A percentile compares a stretch with the other conserved stretches of the same genome.
phyloP scores from a whole-genome alignment of 2,113 vertebrate species.

The Apodemus sylvaticus region DNA sequence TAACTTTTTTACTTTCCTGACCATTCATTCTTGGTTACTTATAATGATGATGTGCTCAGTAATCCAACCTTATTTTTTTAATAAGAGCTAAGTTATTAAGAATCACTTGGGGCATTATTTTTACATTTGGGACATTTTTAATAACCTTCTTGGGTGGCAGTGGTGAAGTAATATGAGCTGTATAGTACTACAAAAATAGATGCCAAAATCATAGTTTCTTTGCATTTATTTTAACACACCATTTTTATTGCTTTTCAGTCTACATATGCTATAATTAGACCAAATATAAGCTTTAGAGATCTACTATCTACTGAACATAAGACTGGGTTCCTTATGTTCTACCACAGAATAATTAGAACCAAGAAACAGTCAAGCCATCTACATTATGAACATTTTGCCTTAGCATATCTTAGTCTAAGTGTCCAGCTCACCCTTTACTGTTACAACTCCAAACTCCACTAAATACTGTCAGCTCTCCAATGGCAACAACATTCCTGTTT shows the following conservation, averaged over 20 bases:
- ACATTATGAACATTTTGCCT: background rate
- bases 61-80: background rate
- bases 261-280: background rate
- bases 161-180: background rate
- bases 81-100: background rate
- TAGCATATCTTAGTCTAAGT: background rate
- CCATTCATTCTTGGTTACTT: background rate
- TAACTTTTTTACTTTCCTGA: background rate
- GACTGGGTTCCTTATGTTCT: background rate
- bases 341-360: background rate
- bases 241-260: background rate
- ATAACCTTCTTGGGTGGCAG: background rate
- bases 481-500: background rate
- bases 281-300: background rate
- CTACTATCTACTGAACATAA: background rate
- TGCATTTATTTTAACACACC: background rate
- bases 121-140: background rate
- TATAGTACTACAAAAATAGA: background rate
- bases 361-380: background rate
- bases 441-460: background rate
- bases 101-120: background rate
- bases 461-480: background rate
- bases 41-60: background rate
- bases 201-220: background rate
- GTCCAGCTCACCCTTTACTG: background rate